A percentile compares a stretch with the other conserved stretches of the same genome.
phyloP scores from a whole-genome alignment of 2,888 invertebrate species.

The Drosophila pegasa region DNA sequence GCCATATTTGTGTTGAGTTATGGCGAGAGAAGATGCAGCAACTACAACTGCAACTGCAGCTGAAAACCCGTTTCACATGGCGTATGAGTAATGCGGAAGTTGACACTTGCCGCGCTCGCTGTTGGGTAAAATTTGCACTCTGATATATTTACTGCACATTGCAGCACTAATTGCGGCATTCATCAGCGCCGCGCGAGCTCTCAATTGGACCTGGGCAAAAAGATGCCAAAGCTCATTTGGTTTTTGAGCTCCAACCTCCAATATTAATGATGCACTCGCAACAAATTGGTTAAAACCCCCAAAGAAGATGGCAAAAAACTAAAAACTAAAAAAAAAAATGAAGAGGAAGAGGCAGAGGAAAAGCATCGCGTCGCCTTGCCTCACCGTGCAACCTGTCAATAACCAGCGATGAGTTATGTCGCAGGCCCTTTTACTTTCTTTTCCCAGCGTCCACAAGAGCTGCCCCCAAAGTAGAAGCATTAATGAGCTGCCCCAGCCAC shows the following conservation, averaged over 20 bases:
- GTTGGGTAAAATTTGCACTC: slow-evolving; percentile 70
- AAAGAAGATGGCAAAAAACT: slow-evolving; percentile 12
- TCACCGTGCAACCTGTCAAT: slow-evolving; percentile 60
- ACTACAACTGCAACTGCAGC: slow-evolving; percentile 27
- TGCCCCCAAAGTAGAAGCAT: slow-evolving; percentile 44
- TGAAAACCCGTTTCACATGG: slow-evolving; percentile 59
- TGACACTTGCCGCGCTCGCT: slow-evolving; percentile 68
- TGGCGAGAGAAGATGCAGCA: slow-evolving; percentile 73
- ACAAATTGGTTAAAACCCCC: slow-evolving; percentile 27
- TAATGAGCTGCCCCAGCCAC: slow-evolving; percentile 32
- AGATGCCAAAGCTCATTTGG: slow-evolving; percentile 44
- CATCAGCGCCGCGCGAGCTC: slow-evolving; percentile 29
- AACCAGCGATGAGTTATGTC: slow-evolving; percentile 69
- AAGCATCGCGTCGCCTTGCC: slow-evolving; percentile 24
- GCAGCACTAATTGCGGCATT: slow-evolving; percentile 63
- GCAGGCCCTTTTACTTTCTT: slow-evolving; percentile 75
- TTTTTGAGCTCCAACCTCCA: slow-evolving; percentile 20
- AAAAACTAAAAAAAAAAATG: slow-evolving; percentile 10
- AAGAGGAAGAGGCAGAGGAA: neutral
- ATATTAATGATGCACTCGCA: slow-evolving; percentile 44
- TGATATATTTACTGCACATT: slow-evolving; percentile 68
- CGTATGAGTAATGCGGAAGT: slow-evolving; percentile 80
- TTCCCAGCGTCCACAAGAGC: slow-evolving; percentile 44
- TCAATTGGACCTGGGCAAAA: slow-evolving; percentile 44
- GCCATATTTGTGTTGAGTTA: slow-evolving; percentile 77